Conservation (phyloP, 2,797 vertebrate species). For the Gambelia wislizenii region DNA sequence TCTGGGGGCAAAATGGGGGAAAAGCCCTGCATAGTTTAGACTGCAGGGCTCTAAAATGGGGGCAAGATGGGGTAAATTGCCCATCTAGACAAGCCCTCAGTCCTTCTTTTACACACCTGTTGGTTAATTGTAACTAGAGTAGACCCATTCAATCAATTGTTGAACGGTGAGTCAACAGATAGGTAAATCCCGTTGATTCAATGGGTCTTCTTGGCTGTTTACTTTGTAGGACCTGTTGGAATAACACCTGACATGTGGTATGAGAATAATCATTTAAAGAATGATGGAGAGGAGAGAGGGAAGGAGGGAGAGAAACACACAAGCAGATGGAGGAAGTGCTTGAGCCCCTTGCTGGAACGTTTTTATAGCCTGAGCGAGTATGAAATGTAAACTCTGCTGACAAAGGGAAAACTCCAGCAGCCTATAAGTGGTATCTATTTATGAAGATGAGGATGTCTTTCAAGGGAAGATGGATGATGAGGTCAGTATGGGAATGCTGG, state of each 20-base stretch:
- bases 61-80: no score
- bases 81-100: no score
- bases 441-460: conserved; percentile 30
- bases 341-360: neutral
- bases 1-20: no score
- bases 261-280: neutral
- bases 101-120: no score
- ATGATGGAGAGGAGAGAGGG: neutral
- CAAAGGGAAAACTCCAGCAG: conserved; percentile 16
- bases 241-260: neutral
- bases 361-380: neutral
- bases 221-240: neutral
- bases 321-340: neutral
- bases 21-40: no score
- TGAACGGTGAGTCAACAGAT: no score
- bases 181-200: no score
- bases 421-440: conserved; percentile 34
- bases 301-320: neutral
- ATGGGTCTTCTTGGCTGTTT: neutral
- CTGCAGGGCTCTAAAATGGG: no score
- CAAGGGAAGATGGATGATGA: conserved; percentile 21
- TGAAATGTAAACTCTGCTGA: conserved; percentile 20
- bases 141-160: no score
- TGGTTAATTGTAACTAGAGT: no score
- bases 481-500: neutral